Evolutionary conservation across 2,888 invertebrate genomes (phyloP).

Genomic region (Fabriciana adippe): DNA sequence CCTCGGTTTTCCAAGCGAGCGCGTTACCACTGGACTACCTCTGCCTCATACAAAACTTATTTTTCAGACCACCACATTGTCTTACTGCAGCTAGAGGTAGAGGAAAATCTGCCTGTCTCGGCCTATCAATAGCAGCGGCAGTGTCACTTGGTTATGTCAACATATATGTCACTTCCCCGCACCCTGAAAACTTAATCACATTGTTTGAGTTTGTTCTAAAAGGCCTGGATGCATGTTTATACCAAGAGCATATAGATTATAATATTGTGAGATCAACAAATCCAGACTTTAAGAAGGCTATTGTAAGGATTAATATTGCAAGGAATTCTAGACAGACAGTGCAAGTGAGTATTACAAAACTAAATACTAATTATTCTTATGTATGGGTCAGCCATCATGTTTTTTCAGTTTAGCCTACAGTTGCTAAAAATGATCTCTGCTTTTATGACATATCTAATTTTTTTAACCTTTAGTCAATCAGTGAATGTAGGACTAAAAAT

Average conservation of each 20-base stretch:
- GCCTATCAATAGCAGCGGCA: conserved; percentile 94
- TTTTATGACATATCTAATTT: no score
- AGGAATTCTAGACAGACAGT: conserved; percentile 96
- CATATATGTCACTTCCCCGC: conserved; percentile 98
- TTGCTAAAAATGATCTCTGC: no score
- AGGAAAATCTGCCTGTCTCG: conserved; percentile 98
- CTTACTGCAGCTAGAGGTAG: conserved; percentile 98
- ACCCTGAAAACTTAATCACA: conserved; percentile 98
- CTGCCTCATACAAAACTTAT: no score
- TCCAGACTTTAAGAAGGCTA: conserved; percentile 97
- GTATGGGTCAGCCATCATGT: not conserved
- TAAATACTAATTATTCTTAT: not conserved
- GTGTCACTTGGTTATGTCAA: conserved; percentile 94
- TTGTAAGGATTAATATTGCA: conserved; percentile 95
- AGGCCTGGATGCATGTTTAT: conserved; percentile 96
- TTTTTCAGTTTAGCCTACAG: not conserved
- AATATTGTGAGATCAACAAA: conserved; percentile 96
- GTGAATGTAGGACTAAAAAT: no score
- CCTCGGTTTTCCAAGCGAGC: no score
- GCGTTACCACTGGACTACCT: no score
- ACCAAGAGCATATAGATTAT: conserved; percentile 98
- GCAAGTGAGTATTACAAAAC: conserved; percentile 81
- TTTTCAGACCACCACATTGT: conserved; percentile 91
- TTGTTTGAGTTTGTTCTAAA: conserved; percentile 98
- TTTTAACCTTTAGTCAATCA: no score